These are phyloP conservation scores for Anolis sagrei DNA, from an alignment of 2,113 vertebrate genomes.

Conservation along the genomic window DNA sequence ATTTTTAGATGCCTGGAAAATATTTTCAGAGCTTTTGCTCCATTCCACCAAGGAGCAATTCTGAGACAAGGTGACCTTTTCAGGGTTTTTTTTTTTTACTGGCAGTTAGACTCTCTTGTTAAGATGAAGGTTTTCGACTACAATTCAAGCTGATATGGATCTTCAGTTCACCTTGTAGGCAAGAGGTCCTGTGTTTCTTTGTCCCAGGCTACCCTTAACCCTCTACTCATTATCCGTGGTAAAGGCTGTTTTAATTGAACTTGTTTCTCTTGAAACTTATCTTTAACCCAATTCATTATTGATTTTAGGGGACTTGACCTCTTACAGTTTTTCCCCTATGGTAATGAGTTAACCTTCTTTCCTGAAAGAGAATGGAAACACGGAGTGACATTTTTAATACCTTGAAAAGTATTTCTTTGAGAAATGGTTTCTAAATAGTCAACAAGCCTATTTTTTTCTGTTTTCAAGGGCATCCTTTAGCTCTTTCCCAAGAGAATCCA, in stretches of 20 bases:
- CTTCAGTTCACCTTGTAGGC: slow-evolving; percentile 43
- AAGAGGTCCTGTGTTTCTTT: slow-evolving; percentile 56
- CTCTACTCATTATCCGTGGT: slow-evolving; percentile 57
- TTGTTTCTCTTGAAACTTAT: slow-evolving; percentile 64
- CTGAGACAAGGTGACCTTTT: slow-evolving; percentile 66
- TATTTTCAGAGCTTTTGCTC: slow-evolving; percentile 40
- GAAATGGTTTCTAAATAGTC: slow-evolving; percentile 34
- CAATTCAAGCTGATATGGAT: slow-evolving; percentile 57
- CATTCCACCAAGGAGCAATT: slow-evolving; percentile 25
- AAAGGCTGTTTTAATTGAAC: slow-evolving; percentile 72
- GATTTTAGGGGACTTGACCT: slow-evolving; percentile 73
- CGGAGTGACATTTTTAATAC: slow-evolving; percentile 71
- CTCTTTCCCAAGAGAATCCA: slow-evolving; percentile 25
- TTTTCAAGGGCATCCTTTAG: slow-evolving; percentile 42
- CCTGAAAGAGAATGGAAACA: slow-evolving; percentile 70
- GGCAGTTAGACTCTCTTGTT: slow-evolving; percentile 47
- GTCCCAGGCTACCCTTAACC: slow-evolving; percentile 49
- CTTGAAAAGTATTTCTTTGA: slow-evolving; percentile 53
- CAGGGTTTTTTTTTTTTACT: slow-evolving; percentile 46
- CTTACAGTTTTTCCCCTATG: slow-evolving; percentile 57
- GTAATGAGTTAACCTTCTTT: slow-evolving; percentile 69
- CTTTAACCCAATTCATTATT: slow-evolving; percentile 64
- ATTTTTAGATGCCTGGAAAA: slow-evolving; percentile 40
- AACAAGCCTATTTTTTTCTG: slow-evolving; percentile 39
- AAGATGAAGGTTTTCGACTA: slow-evolving; percentile 53